These are phyloP conservation scores for Drosophila siamana DNA, from an alignment of 2,888 invertebrate species.

Conservation along the genomic window DNA sequence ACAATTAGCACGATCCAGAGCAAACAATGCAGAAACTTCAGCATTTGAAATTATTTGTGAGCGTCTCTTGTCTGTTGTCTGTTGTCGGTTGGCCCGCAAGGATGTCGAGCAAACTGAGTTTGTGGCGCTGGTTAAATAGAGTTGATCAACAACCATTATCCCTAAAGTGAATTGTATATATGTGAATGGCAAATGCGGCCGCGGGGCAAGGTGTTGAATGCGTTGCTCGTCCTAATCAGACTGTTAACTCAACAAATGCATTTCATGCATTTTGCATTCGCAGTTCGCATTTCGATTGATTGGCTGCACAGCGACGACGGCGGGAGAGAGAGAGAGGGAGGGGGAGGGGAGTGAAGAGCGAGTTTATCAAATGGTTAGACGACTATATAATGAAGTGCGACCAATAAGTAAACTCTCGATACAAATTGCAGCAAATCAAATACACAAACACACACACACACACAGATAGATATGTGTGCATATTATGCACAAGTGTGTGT, in stretches of 20 bases:
- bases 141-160: constrained; percentile 12
- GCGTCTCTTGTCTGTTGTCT: too few species aligned
- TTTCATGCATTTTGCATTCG: constrained; percentile 45
- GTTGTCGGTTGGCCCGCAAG: background rate
- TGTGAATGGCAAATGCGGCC: constrained; percentile 9
- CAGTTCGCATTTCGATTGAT: constrained; percentile 60
- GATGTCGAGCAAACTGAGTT: background rate
- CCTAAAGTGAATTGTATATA: constrained; percentile 9
- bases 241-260: constrained; percentile 52
- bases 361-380: constrained; percentile 33
- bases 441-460: constrained; percentile 6
- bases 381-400: constrained; percentile 67
- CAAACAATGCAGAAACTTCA: too few species aligned
- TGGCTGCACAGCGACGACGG: background rate
- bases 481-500: constrained; percentile 23
- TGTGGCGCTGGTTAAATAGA: constrained; percentile 2
- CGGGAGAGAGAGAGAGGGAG: background rate
- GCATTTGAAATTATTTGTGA: too few species aligned
- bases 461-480: background rate
- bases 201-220: background rate
- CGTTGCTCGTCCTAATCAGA: constrained; percentile 24
- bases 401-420: constrained; percentile 58
- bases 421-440: constrained; percentile 67
- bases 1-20: too few species aligned
- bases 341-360: background rate